A percentile compares a stretch with the other conserved stretches of the same genome.
phyloP scores from a whole-genome alignment of 2,797 vertebrate species.

The Pseudocheirus occidentalis region DNA sequence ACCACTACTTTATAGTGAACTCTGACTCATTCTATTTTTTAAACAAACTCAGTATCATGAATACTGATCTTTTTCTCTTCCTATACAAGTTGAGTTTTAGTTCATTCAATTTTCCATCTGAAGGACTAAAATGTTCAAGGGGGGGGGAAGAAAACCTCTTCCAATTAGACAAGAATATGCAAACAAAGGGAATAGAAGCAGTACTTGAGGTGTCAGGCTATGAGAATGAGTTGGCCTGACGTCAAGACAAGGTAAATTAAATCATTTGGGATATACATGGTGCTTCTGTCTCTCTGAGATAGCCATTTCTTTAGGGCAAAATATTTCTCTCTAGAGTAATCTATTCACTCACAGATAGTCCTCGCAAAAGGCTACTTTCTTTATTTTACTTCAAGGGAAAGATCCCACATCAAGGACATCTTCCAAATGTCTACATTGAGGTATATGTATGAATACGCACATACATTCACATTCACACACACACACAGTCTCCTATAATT shows the following conservation, averaged over 20 bases:
- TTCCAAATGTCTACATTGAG: background rate
- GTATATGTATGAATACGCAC: background rate
- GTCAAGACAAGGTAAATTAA: slow-evolving; percentile 40
- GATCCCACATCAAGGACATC: background rate
- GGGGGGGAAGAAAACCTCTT: background rate
- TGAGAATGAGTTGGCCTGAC: slow-evolving; percentile 39
- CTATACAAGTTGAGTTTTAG: slow-evolving; percentile 16
- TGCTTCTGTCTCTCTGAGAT: slow-evolving; percentile 26
- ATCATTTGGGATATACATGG: slow-evolving; percentile 18
- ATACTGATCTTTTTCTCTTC: background rate
- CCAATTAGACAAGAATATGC: slow-evolving; percentile 31
- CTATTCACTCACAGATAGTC: slow-evolving; percentile 28
- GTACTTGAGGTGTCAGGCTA: slow-evolving; percentile 9
- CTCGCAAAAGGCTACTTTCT: background rate
- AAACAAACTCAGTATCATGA: slow-evolving; percentile 42
- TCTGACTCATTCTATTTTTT: slow-evolving; percentile 33
- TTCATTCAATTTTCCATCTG: background rate
- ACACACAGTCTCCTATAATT: background rate
- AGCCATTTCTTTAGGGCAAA: slow-evolving; percentile 55
- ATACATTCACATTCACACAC: background rate
- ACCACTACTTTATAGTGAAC: slow-evolving; percentile 39
- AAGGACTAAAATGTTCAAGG: slow-evolving; percentile 14
- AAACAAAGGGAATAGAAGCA: slow-evolving; percentile 13
- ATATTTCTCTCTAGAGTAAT: slow-evolving; percentile 53
- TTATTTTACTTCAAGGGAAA: background rate